Evolutionary conservation across 2,797 vertebrate species (phyloP), one percentile per base, ranked within the genome.

Genomic region (Zalophus californianus): DNA sequence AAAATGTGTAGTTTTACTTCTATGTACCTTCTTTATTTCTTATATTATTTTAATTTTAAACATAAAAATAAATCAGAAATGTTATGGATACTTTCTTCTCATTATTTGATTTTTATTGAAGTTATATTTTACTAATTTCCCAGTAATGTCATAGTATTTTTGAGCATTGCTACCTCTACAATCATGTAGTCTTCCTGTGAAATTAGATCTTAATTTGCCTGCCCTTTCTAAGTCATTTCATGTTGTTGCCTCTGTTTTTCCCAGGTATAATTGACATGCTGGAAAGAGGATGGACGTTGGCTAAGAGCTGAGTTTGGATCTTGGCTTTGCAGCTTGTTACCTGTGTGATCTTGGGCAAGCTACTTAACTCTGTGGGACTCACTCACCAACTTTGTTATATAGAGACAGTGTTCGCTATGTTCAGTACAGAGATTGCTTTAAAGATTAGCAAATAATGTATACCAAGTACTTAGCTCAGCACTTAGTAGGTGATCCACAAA

Each of bases 21-120:
- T 29, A 6, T 56, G 62, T 50, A 68, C 5, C 14, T 54, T 87
- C 21, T 11, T 70, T 25, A 38, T 79, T 85, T 85, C 38, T 91
- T 82, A 35, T 8, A 41, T 84, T 73, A 58, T 73, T 86, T 95
- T 90, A 60, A 64, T 94, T 82, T 95, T 68, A 91, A 87, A 60
- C 48, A 64, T 66, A 79, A 58, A 78, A 68, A 32, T 38, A 92
- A 82, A 68, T 38, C 68, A 79, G 54, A 86, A 44, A 92, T 90
- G 16, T 94, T 80, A 44, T 41, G 14, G 2, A 32, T 64, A 23
- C 15, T 78, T 93, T 66, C 11, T 7, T 64, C n/a, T 86, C 44
- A 78, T 44, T 82, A 38, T 90, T 96, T 80, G 1, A 35, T 35
- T 85, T 94, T 94, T 77, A 84, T 18, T 75, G 23, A 72, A 70